phyloP scores from a whole-genome alignment of 1,140 invertebrate genomes.

The Leptonema lineaticorne region DNA sequence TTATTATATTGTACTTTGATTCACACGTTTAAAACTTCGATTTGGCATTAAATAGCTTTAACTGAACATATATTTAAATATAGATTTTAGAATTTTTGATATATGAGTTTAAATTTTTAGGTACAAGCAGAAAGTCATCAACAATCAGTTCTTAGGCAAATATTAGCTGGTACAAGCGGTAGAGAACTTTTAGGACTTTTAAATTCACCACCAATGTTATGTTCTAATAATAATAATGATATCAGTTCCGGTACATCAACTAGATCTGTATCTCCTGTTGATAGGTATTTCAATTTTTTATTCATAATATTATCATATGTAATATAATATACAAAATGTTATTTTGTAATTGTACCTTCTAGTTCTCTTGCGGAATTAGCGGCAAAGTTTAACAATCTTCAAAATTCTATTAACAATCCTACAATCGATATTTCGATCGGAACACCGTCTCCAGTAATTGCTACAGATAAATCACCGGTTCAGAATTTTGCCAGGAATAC shows the following conservation, averaged over 20 bases:
- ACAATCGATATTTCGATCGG: conserved; percentile 10
- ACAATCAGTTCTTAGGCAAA: conserved; percentile 38
- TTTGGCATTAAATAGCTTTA: no score
- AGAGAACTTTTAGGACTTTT: conserved; percentile 32
- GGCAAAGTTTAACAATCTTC: conserved; percentile 33
- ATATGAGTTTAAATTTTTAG: conserved; percentile 19
- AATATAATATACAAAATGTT: no score
- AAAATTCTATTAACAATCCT: conserved; percentile 24
- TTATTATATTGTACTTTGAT: no score
- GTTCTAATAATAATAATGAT: conserved; percentile 39
- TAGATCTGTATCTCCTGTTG: conserved; percentile 51
- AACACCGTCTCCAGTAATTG: neutral
- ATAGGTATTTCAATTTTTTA: conserved; percentile 42
- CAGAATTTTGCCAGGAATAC: conserved; percentile 41
- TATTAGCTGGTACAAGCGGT: conserved; percentile 33
- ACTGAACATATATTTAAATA: neutral
- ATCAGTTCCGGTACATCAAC: conserved; percentile 52
- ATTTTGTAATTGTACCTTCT: neutral
- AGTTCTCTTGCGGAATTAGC: conserved; percentile 35
- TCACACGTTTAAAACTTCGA: no score
- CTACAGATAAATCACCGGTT: conserved; percentile 24
- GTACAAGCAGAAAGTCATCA: conserved; percentile 39
- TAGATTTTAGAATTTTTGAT: neutral
- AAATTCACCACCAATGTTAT: conserved; percentile 15
- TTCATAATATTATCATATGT: neutral